phyloP scores from a whole-genome alignment of 2,888 invertebrate genomes.

The Marronus borbonicus region DNA sequence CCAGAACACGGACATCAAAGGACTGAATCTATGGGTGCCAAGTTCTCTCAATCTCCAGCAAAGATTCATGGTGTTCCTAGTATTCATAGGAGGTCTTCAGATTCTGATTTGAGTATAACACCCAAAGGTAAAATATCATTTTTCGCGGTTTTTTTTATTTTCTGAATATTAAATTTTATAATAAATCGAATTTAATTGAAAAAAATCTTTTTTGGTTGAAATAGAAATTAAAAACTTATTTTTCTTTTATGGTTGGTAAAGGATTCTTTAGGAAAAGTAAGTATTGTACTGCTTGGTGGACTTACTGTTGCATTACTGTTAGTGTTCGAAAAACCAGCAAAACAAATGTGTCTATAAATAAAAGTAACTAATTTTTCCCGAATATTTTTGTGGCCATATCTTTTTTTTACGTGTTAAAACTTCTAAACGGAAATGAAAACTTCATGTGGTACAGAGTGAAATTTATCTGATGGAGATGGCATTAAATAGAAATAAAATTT shows the following conservation, averaged over 20 bases:
- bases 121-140: constrained; percentile 83
- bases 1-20: constrained; percentile 70
- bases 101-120: constrained; percentile 93
- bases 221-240: constrained; percentile 48
- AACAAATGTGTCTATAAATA: constrained; percentile 49
- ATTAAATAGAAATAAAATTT: too few relatives aligned
- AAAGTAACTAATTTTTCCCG: constrained; percentile 24
- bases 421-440: neutral
- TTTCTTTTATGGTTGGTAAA: constrained; percentile 63
- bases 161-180: constrained; percentile 14
- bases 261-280: constrained; percentile 75
- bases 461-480: neutral
- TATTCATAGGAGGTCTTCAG: constrained; percentile 88
- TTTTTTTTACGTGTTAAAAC: constrained; percentile 16
- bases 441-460: neutral
- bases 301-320: constrained; percentile 58
- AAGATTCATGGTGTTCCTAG: constrained; percentile 69
- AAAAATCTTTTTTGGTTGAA: constrained; percentile 21
- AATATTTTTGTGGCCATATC: too few relatives aligned
- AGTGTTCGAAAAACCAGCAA: constrained; percentile 13
- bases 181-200: neutral
- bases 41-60: constrained; percentile 74
- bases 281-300: constrained; percentile 64
- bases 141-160: neutral
- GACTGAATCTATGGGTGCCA: constrained; percentile 74